Evolutionary conservation across 2,113 vertebrate genomes (phyloP).

Genomic region (Atherinomorus stipes): DNA sequence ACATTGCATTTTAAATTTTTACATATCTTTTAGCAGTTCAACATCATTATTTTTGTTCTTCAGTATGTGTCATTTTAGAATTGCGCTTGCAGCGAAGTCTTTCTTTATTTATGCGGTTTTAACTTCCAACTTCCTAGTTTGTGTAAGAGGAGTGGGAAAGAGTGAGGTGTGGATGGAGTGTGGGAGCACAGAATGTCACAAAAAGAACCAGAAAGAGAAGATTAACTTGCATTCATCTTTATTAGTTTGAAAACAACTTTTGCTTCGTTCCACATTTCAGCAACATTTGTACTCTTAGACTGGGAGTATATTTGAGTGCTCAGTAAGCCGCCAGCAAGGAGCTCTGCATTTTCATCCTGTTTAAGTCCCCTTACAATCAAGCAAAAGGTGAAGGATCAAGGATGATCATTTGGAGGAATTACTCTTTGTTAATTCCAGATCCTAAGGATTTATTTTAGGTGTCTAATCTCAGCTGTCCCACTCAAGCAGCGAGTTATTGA

Average conservation of each 20-base stretch:
- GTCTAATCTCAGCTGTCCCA: slow-evolving; percentile 58
- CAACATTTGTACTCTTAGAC: background rate
- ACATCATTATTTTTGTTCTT: too few species aligned
- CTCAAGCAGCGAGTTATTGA: slow-evolving; percentile 15
- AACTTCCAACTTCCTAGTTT: slow-evolving; percentile 15
- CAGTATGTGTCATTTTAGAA: too few species aligned
- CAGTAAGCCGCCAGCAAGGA: background rate
- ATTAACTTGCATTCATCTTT: background rate
- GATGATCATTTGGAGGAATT: slow-evolving; percentile 73
- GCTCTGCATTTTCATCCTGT: slow-evolving; percentile 3
- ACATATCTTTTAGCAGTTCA: too few species aligned
- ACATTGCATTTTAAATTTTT: too few species aligned
- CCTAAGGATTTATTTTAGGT: slow-evolving; percentile 72
- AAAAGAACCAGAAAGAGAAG: background rate
- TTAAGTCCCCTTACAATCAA: slow-evolving; percentile 56
- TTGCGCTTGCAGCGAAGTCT: too few species aligned
- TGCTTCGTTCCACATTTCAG: background rate
- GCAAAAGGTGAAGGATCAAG: slow-evolving; percentile 60
- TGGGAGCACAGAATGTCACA: background rate
- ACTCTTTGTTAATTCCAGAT: slow-evolving; percentile 71
- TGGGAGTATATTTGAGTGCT: background rate
- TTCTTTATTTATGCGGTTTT: background rate
- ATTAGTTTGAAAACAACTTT: background rate
- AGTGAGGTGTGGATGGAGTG: background rate
- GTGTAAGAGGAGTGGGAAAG: background rate